Evolutionary conservation across 2,113 vertebrate species (phyloP).

Genomic region (Nycticorax nycticorax): DNA sequence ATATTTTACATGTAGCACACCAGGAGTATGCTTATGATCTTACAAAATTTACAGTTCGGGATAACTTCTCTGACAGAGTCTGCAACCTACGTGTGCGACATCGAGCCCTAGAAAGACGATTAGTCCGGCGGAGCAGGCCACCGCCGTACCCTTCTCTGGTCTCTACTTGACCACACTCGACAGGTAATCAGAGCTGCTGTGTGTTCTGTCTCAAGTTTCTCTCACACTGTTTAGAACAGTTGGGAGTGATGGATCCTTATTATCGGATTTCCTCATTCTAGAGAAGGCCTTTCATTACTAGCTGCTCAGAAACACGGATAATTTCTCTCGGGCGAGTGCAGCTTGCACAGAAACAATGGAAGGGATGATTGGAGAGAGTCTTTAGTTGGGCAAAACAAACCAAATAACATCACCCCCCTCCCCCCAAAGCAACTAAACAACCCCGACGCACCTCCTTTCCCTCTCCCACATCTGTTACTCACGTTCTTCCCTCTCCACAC

Average conservation of each 20-base stretch:
- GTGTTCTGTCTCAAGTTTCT: neutral
- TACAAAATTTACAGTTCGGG: constrained; percentile 72
- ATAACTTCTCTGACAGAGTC: neutral
- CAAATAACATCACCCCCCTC: neutral
- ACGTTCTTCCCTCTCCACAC: neutral
- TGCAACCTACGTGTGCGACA: neutral
- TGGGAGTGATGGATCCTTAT: neutral
- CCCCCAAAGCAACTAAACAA: neutral
- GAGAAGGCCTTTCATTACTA: neutral
- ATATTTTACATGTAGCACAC: constrained; percentile 47
- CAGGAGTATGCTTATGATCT: neutral
- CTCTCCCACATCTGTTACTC: neutral
- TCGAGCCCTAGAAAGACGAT: neutral
- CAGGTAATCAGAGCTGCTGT: neutral
- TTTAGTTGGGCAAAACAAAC: neutral
- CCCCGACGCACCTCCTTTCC: neutral
- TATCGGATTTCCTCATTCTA: neutral
- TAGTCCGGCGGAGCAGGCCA: neutral
- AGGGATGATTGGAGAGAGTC: neutral
- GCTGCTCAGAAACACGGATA: neutral
- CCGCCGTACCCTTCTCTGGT: neutral
- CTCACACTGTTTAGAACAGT: neutral
- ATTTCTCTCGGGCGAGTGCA: neutral
- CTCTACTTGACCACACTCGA: neutral
- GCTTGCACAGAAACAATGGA: neutral